phyloP scores from a whole-genome alignment of 2,888 invertebrate genomes.

The Caenorhabditis doughertyi region DNA sequence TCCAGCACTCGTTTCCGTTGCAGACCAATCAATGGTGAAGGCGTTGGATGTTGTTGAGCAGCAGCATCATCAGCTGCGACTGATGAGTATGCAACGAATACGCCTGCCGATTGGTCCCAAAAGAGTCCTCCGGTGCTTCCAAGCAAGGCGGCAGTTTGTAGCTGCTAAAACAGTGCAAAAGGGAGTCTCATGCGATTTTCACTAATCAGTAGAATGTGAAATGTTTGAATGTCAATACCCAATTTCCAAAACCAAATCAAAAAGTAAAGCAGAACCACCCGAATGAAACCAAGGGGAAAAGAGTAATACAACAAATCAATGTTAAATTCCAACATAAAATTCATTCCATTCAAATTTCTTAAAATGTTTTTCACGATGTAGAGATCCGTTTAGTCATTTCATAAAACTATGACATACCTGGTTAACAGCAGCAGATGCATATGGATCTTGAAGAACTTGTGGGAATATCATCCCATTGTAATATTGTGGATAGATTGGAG shows the following conservation, averaged over 20 bases:
- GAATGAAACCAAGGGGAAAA: slow-evolving; percentile 1
- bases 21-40: slow-evolving; percentile 46
- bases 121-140: slow-evolving; percentile 64
- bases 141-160: slow-evolving; percentile 74
- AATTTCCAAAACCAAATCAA: not conserved
- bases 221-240: not conserved
- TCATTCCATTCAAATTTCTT: slow-evolving; percentile 16
- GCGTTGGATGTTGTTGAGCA: slow-evolving; percentile 49
- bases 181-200: slow-evolving; percentile 67
- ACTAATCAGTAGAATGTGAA: slow-evolving; percentile 5
- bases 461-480: slow-evolving; percentile 76
- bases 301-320: slow-evolving; percentile 35
- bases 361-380: not conserved
- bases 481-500: slow-evolving; percentile 74
- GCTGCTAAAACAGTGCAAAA: slow-evolving; percentile 77
- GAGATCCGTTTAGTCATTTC: not conserved
- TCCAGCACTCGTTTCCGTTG: slow-evolving; percentile 61
- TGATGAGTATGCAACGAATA: slow-evolving; percentile 52
- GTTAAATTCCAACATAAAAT: slow-evolving; percentile 45
- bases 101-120: slow-evolving; percentile 58
- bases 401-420: slow-evolving; percentile 63
- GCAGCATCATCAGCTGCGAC: slow-evolving; percentile 40
- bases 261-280: slow-evolving; percentile 28
- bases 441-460: slow-evolving; percentile 71
- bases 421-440: slow-evolving; percentile 67